Evolutionary conservation across 2,888 invertebrate genomes (phyloP).

Genomic region (Tubiluchus corallicola): DNA sequence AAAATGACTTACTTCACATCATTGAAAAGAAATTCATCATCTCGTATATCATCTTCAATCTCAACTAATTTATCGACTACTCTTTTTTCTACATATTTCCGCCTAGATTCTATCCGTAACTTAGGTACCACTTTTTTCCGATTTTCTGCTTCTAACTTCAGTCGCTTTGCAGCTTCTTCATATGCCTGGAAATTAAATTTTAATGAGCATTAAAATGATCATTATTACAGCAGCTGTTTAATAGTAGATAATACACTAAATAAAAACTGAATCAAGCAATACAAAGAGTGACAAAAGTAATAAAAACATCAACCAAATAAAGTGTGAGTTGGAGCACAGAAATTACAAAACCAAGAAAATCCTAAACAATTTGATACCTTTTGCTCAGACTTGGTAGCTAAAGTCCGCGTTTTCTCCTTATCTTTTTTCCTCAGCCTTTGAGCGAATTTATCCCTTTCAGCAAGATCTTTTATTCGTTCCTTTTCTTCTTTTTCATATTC

Average conservation of each 20-base stretch:
- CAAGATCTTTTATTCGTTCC: constrained; percentile 56
- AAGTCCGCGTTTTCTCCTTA: constrained; percentile 64
- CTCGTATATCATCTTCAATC: constrained; percentile 77
- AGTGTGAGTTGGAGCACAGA: no score
- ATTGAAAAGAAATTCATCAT: constrained; percentile 87
- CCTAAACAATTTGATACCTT: constrained; percentile 21
- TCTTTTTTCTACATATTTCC: constrained; percentile 83
- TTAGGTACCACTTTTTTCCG: constrained; percentile 68
- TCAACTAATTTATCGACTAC: constrained; percentile 91
- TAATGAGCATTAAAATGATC: no score
- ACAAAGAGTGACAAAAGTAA: background rate
- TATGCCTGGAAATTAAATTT: constrained; percentile 35
- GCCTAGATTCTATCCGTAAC: constrained; percentile 67
- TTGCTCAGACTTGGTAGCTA: constrained; percentile 36
- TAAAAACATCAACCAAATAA: background rate
- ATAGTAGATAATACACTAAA: no score
- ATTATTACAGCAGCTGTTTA: no score
- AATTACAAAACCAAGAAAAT: background rate
- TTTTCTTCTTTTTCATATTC: constrained; percentile 48
- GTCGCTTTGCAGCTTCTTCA: constrained; percentile 66
- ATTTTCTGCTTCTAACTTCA: constrained; percentile 69
- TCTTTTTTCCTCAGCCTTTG: constrained; percentile 69
- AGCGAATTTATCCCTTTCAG: constrained; percentile 84
- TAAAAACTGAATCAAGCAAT: no score
- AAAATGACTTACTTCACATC: constrained; percentile 62